Evolutionary conservation across 2,113 vertebrate species (phyloP).

Genomic region (Grantiella picta): DNA sequence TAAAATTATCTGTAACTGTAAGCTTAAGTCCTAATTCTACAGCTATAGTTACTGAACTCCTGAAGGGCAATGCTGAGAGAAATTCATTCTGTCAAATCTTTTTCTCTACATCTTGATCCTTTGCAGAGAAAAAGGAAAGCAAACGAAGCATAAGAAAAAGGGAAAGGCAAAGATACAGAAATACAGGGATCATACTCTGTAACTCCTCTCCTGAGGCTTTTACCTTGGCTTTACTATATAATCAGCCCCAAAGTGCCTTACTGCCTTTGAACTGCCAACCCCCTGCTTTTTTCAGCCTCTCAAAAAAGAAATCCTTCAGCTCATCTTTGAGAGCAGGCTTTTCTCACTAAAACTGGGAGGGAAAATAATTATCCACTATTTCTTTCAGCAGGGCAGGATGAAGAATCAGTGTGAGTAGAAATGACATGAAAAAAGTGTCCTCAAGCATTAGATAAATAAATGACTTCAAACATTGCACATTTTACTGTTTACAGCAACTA

Average conservation of each 20-base stretch:
- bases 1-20: neutral
- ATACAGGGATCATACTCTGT: neutral
- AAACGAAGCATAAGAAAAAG: neutral
- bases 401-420: neutral
- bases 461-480: neutral
- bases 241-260: neutral
- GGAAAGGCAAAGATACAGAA: neutral
- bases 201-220: neutral
- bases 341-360: neutral
- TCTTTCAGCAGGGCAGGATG: neutral
- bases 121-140: neutral
- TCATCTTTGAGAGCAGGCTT: neutral
- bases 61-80: neutral
- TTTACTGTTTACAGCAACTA: neutral
- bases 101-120: neutral
- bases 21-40: neutral
- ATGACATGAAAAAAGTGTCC: neutral
- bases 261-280: neutral
- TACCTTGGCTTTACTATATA: neutral
- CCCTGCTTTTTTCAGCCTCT: neutral
- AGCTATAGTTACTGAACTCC: neutral
- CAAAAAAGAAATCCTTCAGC: neutral
- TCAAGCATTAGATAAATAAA: neutral
- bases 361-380: neutral
- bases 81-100: neutral